Percentiles rank a stretch among this genome's conserved stretches.
Evolutionary conservation across 2,113 vertebrate species (phyloP).

Genomic region (Limnothrissa miodon): DNA sequence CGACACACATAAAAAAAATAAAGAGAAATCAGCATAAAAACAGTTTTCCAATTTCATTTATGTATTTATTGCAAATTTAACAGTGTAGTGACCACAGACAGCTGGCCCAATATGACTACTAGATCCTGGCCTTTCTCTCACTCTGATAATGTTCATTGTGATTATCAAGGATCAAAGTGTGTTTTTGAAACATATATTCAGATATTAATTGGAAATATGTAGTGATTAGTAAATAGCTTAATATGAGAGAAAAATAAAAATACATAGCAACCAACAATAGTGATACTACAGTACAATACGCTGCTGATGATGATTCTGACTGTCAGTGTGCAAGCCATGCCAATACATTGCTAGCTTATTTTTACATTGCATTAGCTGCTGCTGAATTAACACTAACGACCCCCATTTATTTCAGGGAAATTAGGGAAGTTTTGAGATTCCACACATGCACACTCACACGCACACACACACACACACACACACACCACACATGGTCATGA

Average conservation of each 20-base stretch:
- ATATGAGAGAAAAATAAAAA: no score
- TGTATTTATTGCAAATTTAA: not conserved
- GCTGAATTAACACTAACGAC: not conserved
- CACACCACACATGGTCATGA: not conserved
- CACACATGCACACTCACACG: not conserved
- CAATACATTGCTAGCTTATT: not conserved
- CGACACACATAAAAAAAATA: no score
- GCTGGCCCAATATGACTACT: not conserved
- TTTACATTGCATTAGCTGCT: not conserved
- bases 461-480: not conserved
- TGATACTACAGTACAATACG: no score
- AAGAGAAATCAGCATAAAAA: not conserved
- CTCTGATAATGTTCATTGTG: not conserved
- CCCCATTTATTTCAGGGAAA: not conserved
- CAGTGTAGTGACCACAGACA: not conserved
- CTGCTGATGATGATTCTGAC: not conserved
- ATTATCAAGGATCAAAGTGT: no score
- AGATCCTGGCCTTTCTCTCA: not conserved
- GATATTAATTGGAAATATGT: no score
- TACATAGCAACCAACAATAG: no score
- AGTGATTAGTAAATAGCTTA: no score
- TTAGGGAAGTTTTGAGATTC: not conserved
- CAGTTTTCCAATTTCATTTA: not conserved
- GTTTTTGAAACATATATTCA: no score
- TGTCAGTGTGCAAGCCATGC: not conserved